Evolutionary conservation across 2,888 invertebrate genomes (phyloP).

Genomic region (Brachyopa scutellaris): DNA sequence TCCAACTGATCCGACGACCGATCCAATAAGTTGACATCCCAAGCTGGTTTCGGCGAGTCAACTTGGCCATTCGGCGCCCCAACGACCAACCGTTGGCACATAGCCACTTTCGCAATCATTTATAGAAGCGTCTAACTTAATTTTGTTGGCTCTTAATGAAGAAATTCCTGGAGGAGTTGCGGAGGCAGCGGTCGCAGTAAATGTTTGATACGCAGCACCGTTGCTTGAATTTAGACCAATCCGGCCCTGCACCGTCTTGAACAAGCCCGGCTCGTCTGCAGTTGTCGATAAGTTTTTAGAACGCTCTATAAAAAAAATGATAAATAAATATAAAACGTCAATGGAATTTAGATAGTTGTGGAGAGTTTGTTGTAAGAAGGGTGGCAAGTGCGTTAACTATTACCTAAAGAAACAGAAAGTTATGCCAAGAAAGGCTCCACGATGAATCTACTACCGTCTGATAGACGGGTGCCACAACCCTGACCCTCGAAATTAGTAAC

Average conservation of each 20-base stretch:
- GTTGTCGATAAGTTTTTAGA: conserved; percentile 86
- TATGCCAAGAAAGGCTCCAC: no score
- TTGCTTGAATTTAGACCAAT: conserved; percentile 83
- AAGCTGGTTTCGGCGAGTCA: conserved; percentile 91
- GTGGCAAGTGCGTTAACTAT: no score
- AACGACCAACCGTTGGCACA: conserved; percentile 92
- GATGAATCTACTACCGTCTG: no score
- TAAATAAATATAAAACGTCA: background rate
- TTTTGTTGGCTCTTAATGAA: conserved; percentile 79
- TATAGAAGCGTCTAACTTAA: conserved; percentile 81
- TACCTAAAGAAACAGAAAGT: no score
- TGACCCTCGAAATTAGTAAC: no score
- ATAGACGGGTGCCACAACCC: no score
- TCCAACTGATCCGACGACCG: conserved; percentile 78
- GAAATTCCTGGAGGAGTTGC: conserved; percentile 76
- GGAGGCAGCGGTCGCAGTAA: conserved; percentile 76
- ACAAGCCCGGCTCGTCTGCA: conserved; percentile 86
- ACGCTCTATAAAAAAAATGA: conserved; percentile 85
- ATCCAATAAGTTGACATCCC: conserved; percentile 81
- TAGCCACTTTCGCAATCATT: conserved; percentile 84
- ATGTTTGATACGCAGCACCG: conserved; percentile 76
- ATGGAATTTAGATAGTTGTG: background rate
- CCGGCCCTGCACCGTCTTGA: conserved; percentile 84
- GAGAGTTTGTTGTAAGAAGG: no score
- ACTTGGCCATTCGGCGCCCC: conserved; percentile 98